These are phyloP conservation scores for Phenganax marumi DNA, from an alignment of 92 coral and sea anemone genomes.

Conservation along the genomic window DNA sequence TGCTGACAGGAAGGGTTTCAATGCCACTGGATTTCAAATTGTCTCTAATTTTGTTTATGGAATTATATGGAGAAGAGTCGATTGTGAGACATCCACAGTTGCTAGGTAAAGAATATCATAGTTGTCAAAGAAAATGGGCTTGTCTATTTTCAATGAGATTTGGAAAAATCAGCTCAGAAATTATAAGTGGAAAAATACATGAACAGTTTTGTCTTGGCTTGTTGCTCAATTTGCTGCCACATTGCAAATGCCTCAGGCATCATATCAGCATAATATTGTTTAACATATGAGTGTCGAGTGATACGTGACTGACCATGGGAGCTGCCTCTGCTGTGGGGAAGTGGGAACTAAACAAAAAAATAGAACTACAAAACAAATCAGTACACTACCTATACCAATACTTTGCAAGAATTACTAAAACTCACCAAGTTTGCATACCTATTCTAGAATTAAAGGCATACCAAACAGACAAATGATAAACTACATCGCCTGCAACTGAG, in stretches of 20 bases:
- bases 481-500: too few relatives aligned
- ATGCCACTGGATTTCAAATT: background rate
- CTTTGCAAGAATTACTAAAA: background rate
- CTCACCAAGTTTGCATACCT: too few relatives aligned
- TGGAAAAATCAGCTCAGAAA: background rate
- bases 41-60: background rate
- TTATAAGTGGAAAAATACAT: conserved; percentile 3
- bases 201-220: conserved; percentile 7
- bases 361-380: too few relatives aligned
- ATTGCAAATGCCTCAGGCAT: conserved; percentile 38
- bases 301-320: conserved; percentile 36
- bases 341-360: conserved; percentile 5
- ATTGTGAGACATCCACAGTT: conserved; percentile 1
- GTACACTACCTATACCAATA: background rate
- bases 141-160: too few relatives aligned
- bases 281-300: conserved; percentile 13
- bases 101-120: background rate
- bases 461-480: too few relatives aligned
- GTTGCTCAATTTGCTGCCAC: conserved; percentile 27
- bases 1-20: background rate
- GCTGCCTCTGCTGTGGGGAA: conserved; percentile 28
- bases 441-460: too few relatives aligned
- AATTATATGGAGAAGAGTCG: background rate
- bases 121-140: background rate
- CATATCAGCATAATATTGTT: conserved; percentile 14